These are phyloP conservation scores for Xiphophorus maculatus DNA, from an alignment of 2,113 vertebrate species.

Conservation along the genomic window DNA sequence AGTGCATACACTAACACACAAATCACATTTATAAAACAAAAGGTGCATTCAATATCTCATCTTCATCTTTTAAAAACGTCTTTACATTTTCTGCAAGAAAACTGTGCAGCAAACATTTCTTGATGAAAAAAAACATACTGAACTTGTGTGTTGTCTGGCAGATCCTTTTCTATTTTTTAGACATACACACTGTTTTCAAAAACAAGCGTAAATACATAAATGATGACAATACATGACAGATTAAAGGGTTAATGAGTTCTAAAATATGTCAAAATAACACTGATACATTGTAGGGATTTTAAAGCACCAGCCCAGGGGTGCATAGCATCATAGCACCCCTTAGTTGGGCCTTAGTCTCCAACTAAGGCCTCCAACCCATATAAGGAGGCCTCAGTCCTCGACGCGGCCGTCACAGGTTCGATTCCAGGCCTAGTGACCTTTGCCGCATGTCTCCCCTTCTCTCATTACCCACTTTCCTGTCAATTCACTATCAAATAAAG, in stretches of 20 bases:
- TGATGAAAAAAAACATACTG: neutral
- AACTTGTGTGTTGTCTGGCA: neutral
- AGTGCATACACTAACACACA: neutral
- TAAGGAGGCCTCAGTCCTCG: too few relatives aligned
- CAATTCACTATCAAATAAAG: too few relatives aligned
- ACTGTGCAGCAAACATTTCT: neutral
- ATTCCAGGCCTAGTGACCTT: too few relatives aligned
- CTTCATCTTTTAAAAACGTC: neutral
- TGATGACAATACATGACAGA: neutral
- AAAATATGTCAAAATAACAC: neutral
- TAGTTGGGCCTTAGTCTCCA: too few relatives aligned
- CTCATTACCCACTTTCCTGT: too few relatives aligned
- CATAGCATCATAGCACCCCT: too few relatives aligned
- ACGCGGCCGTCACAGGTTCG: too few relatives aligned
- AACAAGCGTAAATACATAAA: neutral
- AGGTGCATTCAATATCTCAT: neutral
- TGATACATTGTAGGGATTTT: neutral
- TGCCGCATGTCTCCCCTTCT: too few relatives aligned
- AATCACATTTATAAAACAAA: slow-evolving; percentile 16
- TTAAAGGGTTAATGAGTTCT: neutral
- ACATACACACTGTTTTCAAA: neutral
- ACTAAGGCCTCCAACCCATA: too few relatives aligned
- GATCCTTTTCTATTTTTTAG: neutral
- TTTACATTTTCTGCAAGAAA: neutral
- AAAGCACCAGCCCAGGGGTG: neutral